phyloP scores from a whole-genome alignment of 1,140 invertebrate genomes.

The Notospermus geniculatus region DNA sequence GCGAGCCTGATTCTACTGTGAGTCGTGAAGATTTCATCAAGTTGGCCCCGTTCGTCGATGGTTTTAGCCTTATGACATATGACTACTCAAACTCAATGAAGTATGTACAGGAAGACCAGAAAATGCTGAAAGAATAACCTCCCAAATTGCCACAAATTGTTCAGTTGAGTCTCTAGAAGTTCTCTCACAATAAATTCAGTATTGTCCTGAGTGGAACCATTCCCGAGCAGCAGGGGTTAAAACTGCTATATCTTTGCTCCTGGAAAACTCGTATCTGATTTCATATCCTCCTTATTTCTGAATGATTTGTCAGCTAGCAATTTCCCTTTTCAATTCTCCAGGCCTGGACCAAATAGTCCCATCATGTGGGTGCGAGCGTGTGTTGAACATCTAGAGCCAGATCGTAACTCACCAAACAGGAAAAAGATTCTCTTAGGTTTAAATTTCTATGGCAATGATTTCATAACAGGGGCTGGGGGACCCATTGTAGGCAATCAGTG shows the following conservation, averaged over 20 bases:
- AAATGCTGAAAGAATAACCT: too few species aligned
- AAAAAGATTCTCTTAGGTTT: constrained; percentile 82
- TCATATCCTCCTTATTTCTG: too few species aligned
- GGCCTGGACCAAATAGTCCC: constrained; percentile 78
- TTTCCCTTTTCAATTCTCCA: constrained; percentile 27
- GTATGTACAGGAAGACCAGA: constrained; percentile 44
- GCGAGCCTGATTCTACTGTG: constrained; percentile 56
- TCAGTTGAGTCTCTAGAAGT: too few species aligned
- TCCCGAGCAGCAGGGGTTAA: too few species aligned
- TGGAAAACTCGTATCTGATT: too few species aligned
- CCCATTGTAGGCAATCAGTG: constrained; percentile 78
- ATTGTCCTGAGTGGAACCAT: too few species aligned
- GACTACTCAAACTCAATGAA: constrained; percentile 83
- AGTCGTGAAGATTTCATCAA: constrained; percentile 72
- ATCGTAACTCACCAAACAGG: constrained; percentile 60
- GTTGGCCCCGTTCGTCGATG: constrained; percentile 73
- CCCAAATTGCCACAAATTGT: too few species aligned
- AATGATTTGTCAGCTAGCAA: too few species aligned
- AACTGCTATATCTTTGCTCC: too few species aligned
- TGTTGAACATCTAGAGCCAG: constrained; percentile 68
- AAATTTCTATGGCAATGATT: constrained; percentile 93
- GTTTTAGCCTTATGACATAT: constrained; percentile 93
- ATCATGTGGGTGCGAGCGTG: constrained; percentile 78
- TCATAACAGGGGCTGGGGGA: constrained; percentile 71
- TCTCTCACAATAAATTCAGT: too few species aligned